Evolutionary conservation across 35 echinoderm and acorn worm genomes (phyloP).

Genomic region (Ophiothrix spiculata): DNA sequence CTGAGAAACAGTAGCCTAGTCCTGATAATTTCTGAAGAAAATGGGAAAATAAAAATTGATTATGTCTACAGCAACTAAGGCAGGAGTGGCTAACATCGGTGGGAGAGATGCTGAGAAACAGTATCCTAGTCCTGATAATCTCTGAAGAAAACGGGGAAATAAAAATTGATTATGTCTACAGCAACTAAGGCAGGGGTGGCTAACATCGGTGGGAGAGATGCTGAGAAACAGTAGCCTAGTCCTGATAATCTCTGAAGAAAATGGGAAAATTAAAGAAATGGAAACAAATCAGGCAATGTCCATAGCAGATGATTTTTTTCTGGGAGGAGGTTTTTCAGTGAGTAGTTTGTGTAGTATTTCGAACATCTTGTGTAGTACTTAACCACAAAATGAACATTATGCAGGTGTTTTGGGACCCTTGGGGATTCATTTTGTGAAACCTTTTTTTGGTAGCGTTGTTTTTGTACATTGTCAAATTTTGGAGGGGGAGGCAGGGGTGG

Average conservation of each 20-base stretch:
- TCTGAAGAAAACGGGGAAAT: slow-evolving; percentile 57
- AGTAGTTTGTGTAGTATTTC: too few relatives aligned
- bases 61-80: slow-evolving; percentile 63
- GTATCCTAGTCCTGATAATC: slow-evolving; percentile 83
- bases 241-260: slow-evolving; percentile 72
- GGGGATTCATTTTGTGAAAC: too few relatives aligned
- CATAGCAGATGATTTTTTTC: too few relatives aligned
- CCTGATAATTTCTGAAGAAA: slow-evolving; percentile 72
- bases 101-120: slow-evolving; percentile 98
- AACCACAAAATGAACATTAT: too few relatives aligned
- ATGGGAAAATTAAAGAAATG: too few relatives aligned
- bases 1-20: slow-evolving; percentile 96
- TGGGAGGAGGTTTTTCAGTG: too few relatives aligned
- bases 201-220: slow-evolving; percentile 85
- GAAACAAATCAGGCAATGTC: too few relatives aligned
- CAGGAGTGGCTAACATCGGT: slow-evolving; percentile 75
- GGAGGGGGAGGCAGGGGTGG: too few relatives aligned
- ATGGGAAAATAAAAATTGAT: slow-evolving; percentile 41
- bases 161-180: slow-evolving; percentile 69
- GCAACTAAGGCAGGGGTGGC: slow-evolving; percentile 73
- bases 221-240: slow-evolving; percentile 96
- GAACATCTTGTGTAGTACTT: too few relatives aligned
- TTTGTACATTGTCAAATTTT: too few relatives aligned
- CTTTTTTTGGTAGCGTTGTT: too few relatives aligned
- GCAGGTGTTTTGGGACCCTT: too few relatives aligned